A percentile compares a stretch with the other conserved stretches of the same genome.
These are phyloP conservation scores for Halichondria panicea DNA, from an alignment of 37 sponge, comb jelly and placozoan genomes.

Conservation along the genomic window DNA sequence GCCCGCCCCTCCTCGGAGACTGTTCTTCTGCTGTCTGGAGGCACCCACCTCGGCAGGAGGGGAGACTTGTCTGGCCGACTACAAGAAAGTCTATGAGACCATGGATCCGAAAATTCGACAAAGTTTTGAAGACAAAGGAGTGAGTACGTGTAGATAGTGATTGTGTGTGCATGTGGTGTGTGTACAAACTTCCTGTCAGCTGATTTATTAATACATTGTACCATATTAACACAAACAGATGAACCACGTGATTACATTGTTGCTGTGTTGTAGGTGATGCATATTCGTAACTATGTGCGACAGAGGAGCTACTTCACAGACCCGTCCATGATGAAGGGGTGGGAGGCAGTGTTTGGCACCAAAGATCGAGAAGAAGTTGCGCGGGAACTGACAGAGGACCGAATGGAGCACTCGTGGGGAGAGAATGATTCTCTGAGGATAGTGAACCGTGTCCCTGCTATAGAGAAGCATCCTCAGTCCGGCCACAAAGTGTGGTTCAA, in stretches of 20 bases:
- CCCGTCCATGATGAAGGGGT: slow-evolving; percentile 73
- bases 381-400: slow-evolving; percentile 27
- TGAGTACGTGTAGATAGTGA: neutral
- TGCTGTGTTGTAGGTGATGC: slow-evolving; percentile 62
- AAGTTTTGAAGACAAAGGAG: slow-evolving; percentile 72
- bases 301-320: slow-evolving; percentile 37
- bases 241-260: too few species aligned
- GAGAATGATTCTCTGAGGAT: slow-evolving; percentile 32
- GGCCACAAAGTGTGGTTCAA: slow-evolving; percentile 85
- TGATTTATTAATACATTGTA: too few species aligned
- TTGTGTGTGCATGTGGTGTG: neutral
- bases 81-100: slow-evolving; percentile 59
- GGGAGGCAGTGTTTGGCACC: slow-evolving; percentile 72
- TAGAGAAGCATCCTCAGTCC: slow-evolving; percentile 71
- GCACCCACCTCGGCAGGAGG: slow-evolving; percentile 67
- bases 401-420: slow-evolving; percentile 49
- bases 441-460: slow-evolving; percentile 35
- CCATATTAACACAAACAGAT: neutral
- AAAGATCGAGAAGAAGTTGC: slow-evolving; percentile 48
- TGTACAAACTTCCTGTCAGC: too few species aligned
- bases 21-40: slow-evolving; percentile 80
- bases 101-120: slow-evolving; percentile 53
- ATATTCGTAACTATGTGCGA: slow-evolving; percentile 47
- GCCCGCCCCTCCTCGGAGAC: slow-evolving; percentile 55
- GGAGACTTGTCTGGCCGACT: slow-evolving; percentile 75